Evolutionary conservation across 2,888 invertebrate genomes (phyloP), one percentile per base, ranked within the genome.

Genomic region (Ferrisia virgata): DNA sequence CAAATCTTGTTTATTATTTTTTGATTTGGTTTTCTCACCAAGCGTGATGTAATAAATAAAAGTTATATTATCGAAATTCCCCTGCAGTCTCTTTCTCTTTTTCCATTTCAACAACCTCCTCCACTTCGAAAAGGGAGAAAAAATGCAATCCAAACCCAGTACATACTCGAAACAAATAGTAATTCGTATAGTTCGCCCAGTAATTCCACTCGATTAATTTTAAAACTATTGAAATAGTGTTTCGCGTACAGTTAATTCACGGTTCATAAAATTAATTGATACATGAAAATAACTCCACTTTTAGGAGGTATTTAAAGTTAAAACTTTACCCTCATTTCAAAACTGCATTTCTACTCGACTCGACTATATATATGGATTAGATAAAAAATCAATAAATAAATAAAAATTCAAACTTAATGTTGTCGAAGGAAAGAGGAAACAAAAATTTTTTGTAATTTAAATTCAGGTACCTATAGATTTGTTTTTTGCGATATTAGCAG

Each of bases 261-360:
- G 72, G 72, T 72, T 28, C 72, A 72, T 72, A 72, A 72, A 72
- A 72, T 72, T 72, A 72, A 72, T 72, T 72, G 72, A 72, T 72
- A 72, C 72, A 36, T 33, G 72, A 72, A 64, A 72, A 72, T 72
- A 72, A 72, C 72, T 64, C 58, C 58, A 4, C 58, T 64, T 8
- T 64, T 64, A 25, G 53, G 40, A 11, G 33, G 72, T 72, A 72
- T 72, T 72, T 33, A 72, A 36, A 36, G 72, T 72, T 33, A 72
- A 72, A 72, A 72, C 6, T 33, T 72, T 72, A 33, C 72, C 8
- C 72, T 8, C 36, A 33, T 64, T 64, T 8, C 25, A 64, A 64
- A 64, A 47, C 47, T 47, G 47, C 18, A 47, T 47, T 6, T 47
- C 18, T 4, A 9, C 18, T 18, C 8, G 47, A 47, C n/a, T 39